phyloP scores from a whole-genome alignment of 2,113 vertebrate species.

The Alethe diademata region DNA sequence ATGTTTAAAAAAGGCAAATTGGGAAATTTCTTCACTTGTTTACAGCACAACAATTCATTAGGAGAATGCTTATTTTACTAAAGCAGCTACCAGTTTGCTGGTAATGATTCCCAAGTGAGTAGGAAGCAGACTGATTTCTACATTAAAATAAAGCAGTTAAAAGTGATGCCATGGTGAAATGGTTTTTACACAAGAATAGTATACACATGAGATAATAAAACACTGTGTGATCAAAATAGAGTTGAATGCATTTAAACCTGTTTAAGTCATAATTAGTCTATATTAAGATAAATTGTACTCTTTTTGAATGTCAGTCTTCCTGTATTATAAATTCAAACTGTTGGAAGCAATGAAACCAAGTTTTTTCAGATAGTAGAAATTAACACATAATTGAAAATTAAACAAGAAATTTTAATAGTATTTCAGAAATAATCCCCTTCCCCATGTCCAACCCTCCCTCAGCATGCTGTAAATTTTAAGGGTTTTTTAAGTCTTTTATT shows the following conservation, averaged over 20 bases:
- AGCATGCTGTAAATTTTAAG: not conserved
- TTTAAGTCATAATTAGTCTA: not conserved
- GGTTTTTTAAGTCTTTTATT: not conserved
- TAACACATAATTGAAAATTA: not conserved
- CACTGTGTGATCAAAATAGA: not conserved
- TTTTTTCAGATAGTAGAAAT: not conserved
- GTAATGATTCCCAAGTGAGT: not conserved
- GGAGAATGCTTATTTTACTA: not conserved
- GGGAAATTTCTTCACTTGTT: not conserved
- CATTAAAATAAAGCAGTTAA: not conserved
- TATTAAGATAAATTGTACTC: not conserved
- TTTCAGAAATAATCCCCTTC: not conserved
- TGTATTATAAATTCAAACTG: not conserved
- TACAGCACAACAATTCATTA: not conserved
- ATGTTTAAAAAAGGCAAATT: not conserved
- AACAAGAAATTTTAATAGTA: not conserved
- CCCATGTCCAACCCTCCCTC: not conserved
- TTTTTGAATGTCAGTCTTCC: not conserved
- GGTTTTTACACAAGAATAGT: not conserved
- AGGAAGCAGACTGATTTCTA: not conserved
- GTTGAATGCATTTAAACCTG: not conserved
- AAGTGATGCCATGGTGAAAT: not conserved
- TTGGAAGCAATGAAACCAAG: not conserved
- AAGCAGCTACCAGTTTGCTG: not conserved
- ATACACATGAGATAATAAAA: not conserved